Base-by-base conservation (phyloP, 2,888 invertebrate genomes). In the Pycnomerus fuliginosus region DNA sequence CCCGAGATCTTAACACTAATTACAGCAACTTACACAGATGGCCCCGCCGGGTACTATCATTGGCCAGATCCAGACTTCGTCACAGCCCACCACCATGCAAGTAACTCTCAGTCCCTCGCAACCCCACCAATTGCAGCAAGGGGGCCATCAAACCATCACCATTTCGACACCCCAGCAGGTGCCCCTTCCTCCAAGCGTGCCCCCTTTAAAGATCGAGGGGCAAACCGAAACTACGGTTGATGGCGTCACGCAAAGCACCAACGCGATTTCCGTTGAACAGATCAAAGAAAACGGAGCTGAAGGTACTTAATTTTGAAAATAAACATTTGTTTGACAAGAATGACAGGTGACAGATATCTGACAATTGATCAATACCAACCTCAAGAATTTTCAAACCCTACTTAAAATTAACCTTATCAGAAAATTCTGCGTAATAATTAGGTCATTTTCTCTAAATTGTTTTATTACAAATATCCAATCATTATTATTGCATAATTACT, bases 11-110 rank as follows among this genome's bases (percentile, higher is more conserved):
- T 10, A 25, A 25, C 25, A 4, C 4, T 8, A 25, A 25, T 29
- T 53, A 37, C 51, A 60, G 52, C 62, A 78, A 74, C 53, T 78
- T 30, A 67, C 75, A 11, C 73, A 77, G 30, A 78, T 80, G 76
- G 67, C 75, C 1, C 76, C 75, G 40, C 69, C 74, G 1, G 77
- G 78, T 3, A 66, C 73, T 7, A 71, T 73, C 25, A 73, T 78
- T 69, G 56, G 71, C 3, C 72, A 72, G 48, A 65, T 72, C 31
- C 72, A 72, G 49, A 55, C 69, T 8, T 56, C 65, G 2, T 38
- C 64, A 8, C 60, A 62, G 44, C 60, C 65, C 8, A 52, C 71
- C 1, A 52, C 67, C 3, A 62, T 69, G 30, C 69, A 69, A 45
- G 69, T 70, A 12, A 56, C 67, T 5, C 58, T 64, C 4, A 54